Evolutionary conservation across 2,113 vertebrate genomes (phyloP).

Genomic region (Hippopotamus amphibius): DNA sequence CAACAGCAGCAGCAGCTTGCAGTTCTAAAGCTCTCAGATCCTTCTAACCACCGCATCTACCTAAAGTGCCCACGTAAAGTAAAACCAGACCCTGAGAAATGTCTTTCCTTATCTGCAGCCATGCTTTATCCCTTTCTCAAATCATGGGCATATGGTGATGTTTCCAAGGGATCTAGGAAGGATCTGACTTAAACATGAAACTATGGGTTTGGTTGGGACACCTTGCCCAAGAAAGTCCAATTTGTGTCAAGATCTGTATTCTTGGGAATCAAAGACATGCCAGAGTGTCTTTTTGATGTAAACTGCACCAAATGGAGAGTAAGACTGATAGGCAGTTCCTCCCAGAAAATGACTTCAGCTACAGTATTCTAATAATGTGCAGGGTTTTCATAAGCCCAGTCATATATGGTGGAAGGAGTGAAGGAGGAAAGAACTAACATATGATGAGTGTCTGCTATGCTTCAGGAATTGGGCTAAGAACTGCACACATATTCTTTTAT

Average conservation of each 20-base stretch:
- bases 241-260: slow-evolving; percentile 11
- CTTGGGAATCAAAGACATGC: neutral
- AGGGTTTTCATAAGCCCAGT: neutral
- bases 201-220: neutral
- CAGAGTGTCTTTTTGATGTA: neutral
- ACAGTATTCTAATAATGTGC: neutral
- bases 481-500: neutral
- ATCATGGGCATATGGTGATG: neutral
- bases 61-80: slow-evolving; percentile 23
- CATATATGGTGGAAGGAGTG: neutral
- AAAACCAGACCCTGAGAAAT: slow-evolving; percentile 4
- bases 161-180: slow-evolving; percentile 14
- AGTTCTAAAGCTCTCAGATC: slow-evolving; percentile 6
- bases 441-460: neutral
- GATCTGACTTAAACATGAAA: neutral
- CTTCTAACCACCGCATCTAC: neutral
- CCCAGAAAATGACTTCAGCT: neutral
- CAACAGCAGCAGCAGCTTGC: neutral
- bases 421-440: neutral
- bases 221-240: slow-evolving; percentile 7
- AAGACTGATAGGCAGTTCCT: neutral
- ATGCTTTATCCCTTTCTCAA: neutral
- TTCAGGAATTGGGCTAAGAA: neutral
- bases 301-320: neutral
- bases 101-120: neutral